These are phyloP conservation scores for Luperina testacea DNA, from an alignment of 2,888 invertebrate genomes.

Conservation along the genomic window DNA sequence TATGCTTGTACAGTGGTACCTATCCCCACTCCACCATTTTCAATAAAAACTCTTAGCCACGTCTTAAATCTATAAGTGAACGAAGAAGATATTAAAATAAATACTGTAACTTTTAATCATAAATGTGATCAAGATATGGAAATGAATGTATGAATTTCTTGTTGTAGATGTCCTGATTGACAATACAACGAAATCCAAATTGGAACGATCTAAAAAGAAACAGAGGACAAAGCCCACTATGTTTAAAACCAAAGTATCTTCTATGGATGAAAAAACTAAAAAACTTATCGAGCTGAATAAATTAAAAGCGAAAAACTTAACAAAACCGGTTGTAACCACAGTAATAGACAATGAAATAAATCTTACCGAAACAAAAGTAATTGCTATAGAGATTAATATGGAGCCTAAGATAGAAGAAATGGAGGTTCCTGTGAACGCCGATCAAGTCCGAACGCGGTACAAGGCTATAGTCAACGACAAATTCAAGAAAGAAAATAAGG, in stretches of 20 bases:
- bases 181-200: slow-evolving; percentile 61
- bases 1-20: neutral
- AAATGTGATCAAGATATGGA: slow-evolving; percentile 44
- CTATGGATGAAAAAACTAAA: slow-evolving; percentile 46
- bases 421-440: slow-evolving; percentile 35
- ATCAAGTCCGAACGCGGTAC: slow-evolving; percentile 55
- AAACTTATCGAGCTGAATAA: slow-evolving; percentile 37
- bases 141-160: slow-evolving; percentile 63
- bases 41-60: neutral
- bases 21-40: neutral
- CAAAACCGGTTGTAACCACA: neutral
- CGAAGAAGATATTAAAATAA: slow-evolving; percentile 3
- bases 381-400: slow-evolving; percentile 23
- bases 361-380: neutral
- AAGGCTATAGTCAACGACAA: slow-evolving; percentile 53
- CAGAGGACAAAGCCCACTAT: slow-evolving; percentile 43
- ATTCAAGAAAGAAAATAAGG: slow-evolving; percentile 48
- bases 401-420: slow-evolving; percentile 32
- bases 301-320: slow-evolving; percentile 36
- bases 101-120: slow-evolving; percentile 19
- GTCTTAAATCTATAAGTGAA: neutral
- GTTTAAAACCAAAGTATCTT: slow-evolving; percentile 39
- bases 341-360: slow-evolving; percentile 1
- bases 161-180: slow-evolving; percentile 68
- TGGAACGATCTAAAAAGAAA: slow-evolving; percentile 41